Conservation (phyloP, 2,113 vertebrate species). For the Turnix velox region DNA sequence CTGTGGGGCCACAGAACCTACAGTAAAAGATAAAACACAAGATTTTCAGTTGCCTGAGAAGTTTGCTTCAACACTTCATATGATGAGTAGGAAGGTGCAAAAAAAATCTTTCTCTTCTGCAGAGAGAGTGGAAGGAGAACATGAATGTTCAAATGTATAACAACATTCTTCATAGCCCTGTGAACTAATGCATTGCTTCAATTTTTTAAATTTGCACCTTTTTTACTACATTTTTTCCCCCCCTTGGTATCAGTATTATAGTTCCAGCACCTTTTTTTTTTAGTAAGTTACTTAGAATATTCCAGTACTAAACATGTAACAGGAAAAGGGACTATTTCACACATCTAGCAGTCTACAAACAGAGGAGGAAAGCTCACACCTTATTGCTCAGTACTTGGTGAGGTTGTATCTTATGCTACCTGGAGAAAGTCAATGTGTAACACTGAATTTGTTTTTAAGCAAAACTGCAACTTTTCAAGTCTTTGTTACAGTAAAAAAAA, state of each 20-base stretch:
- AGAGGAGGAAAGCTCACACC: neutral
- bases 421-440: neutral
- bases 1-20: neutral
- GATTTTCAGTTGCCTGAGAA: neutral
- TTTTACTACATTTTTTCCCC: neutral
- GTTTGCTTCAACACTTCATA: slow-evolving; percentile 39
- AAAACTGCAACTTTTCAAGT: neutral
- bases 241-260: neutral
- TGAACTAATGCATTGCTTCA: neutral
- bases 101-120: neutral
- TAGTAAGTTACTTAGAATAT: neutral
- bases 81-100: slow-evolving; percentile 64
- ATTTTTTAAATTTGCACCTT: too few relatives aligned
- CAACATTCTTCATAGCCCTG: neutral
- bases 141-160: neutral
- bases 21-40: neutral
- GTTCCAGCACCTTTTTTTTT: neutral
- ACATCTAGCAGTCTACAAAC: neutral
- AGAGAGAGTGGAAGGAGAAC: slow-evolving; percentile 3
- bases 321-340: neutral
- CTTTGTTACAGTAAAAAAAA: slow-evolving; percentile 37
- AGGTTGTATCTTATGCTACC: neutral
- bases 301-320: neutral
- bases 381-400: neutral
- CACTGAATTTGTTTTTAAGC: neutral